Base-by-base conservation (phyloP, 2,797 vertebrate species). In the Heterohyrax brucei region DNA sequence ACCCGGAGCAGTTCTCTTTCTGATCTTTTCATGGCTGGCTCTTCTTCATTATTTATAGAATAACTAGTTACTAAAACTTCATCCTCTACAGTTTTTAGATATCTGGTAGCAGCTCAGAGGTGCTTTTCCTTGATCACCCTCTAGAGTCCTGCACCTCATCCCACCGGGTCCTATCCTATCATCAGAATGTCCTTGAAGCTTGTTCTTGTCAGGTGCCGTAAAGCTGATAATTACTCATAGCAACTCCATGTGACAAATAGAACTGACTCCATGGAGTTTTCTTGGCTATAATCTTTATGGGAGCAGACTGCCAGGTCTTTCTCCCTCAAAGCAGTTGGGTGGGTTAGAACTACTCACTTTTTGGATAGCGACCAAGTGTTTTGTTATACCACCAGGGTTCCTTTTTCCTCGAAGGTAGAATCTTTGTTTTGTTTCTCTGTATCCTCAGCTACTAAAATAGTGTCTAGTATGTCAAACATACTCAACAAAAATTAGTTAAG, bases 41-140 rank as follows among this genome's bases (percentile, higher is more conserved):
- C n/a, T 33, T 78, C 14, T 87, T 91, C 44, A 56, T 56, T 75
- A 88, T 81, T 50, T 87, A 91, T 78, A 80, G 72, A 89, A 53
- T 56, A 14, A 56, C 7, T 83, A 1, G 86, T 95, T 81, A 61
- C 56, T 81, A 12, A 3, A 90, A 46, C 56, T 6, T 18, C 59
- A 7, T 48, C 33, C 18, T 90, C 76, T 80, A 83, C 10, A 10
- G 39, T 75, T 72, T n/a, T 9, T 30, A 95, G 83, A 56, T 85
- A 30, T 68, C 64, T n/a, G 64, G 87, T 72, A 81, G 66, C 77
- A 56, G 50, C 14, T 33, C 30, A 61, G 2, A 64, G 64, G 64
- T 78, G 28, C 28, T 73, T 30, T 44, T 48, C 82, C 44, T 95
- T 46, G 81, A 61, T 59, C 56, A 33, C 44, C 62, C 30, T 18